Percentiles rank a stretch among this genome's conserved stretches.
Conservation (phyloP, 2,797 vertebrate genomes). For the Anas bernieri region DNA sequence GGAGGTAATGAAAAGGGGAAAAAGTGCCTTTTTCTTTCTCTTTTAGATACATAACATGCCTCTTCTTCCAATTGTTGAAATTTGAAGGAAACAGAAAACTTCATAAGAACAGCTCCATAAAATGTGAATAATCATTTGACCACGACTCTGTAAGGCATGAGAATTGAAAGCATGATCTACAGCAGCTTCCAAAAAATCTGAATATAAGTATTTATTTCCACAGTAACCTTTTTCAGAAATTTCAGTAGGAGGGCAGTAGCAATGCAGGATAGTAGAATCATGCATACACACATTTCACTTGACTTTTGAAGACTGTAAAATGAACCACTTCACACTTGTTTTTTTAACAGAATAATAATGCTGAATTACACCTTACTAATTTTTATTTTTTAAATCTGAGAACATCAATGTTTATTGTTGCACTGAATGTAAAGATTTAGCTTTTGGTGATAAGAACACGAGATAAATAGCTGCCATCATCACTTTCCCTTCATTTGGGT, state of each 20-base stretch:
- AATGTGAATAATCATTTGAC: neutral
- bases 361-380: neutral
- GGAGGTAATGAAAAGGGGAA: neutral
- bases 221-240: neutral
- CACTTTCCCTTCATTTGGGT: neutral
- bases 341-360: neutral
- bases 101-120: neutral
- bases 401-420: neutral
- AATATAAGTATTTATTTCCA: neutral
- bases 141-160: neutral
- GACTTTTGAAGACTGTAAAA: neutral
- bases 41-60: neutral
- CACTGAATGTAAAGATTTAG: neutral
- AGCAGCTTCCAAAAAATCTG: neutral
- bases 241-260: neutral
- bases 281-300: neutral
- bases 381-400: neutral
- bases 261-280: neutral
- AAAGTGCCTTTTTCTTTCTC: neutral
- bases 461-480: neutral
- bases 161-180: neutral
- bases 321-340: neutral
- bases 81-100: neutral
- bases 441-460: neutral
- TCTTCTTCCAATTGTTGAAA: neutral